These are phyloP conservation scores for Hipparchia semele DNA, from an alignment of 2,888 invertebrate genomes.

Conservation along the genomic window DNA sequence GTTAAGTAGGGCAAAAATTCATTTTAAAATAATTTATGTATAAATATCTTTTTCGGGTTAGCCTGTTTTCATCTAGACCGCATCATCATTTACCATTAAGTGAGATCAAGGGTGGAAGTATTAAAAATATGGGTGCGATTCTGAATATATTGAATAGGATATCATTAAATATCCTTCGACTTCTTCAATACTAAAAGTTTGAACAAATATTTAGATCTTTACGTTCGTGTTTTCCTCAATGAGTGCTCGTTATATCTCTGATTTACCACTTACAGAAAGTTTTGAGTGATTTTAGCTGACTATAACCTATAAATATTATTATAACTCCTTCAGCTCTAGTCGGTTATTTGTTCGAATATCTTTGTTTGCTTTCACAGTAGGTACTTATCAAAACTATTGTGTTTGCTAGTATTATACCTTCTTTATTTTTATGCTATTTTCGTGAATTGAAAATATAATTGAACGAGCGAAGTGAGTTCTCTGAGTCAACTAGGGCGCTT, in stretches of 20 bases:
- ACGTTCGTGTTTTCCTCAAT: conserved; percentile 25
- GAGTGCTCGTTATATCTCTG: conserved; percentile 25
- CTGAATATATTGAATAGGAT: not conserved
- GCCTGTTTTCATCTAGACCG: not conserved
- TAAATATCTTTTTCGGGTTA: no score
- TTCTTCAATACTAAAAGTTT: not conserved
- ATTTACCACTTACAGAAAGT: conserved; percentile 25
- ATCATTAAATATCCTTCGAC: not conserved
- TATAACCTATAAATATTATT: not conserved
- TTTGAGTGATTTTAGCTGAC: conserved; percentile 9
- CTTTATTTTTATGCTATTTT: not conserved
- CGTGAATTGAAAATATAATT: not conserved
- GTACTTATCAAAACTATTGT: not conserved
- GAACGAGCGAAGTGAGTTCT: no score
- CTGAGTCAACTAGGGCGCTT: no score
- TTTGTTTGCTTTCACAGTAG: not conserved
- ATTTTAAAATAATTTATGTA: no score
- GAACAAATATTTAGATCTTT: conserved; percentile 17
- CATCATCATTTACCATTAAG: not conserved
- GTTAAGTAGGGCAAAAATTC: no score
- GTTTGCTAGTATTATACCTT: not conserved
- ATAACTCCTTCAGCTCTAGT: not conserved
- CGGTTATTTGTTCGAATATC: not conserved
- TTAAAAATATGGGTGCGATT: not conserved
- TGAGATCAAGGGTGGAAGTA: not conserved